Evolutionary conservation across 2,113 vertebrate genomes (phyloP).

Genomic region (Aptenodytes patagonicus): DNA sequence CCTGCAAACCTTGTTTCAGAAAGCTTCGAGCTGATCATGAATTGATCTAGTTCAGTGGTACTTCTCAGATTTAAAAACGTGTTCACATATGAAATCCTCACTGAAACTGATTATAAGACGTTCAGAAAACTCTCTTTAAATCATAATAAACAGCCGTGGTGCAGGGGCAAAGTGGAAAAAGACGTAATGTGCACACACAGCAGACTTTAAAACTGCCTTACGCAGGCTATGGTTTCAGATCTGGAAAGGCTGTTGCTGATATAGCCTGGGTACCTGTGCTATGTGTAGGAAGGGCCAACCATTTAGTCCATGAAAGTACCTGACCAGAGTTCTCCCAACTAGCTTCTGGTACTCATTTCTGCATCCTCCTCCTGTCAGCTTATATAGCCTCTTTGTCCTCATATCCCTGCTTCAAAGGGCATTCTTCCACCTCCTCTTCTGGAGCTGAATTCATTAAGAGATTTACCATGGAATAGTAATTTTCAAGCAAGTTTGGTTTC

Average conservation of each 20-base stretch:
- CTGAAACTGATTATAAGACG: not conserved
- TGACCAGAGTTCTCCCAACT: not conserved
- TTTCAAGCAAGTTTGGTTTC: not conserved
- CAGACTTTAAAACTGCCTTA: not conserved
- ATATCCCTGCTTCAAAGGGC: not conserved
- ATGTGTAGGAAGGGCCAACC: not conserved
- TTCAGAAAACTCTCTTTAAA: not conserved
- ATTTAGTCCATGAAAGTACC: not conserved
- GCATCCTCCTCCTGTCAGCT: not conserved
- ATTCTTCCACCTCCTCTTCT: not conserved
- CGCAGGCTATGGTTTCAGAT: not conserved
- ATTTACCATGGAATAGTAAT: not conserved
- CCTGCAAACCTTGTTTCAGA: not conserved
- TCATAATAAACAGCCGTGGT: not conserved
- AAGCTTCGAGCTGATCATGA: not conserved
- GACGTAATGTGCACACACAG: rapidly evolving
- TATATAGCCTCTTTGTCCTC: not conserved
- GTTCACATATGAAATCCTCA: not conserved
- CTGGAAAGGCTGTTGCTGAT: not conserved
- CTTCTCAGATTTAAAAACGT: not conserved
- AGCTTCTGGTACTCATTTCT: not conserved
- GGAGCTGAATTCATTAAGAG: not conserved
- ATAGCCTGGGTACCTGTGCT: not conserved
- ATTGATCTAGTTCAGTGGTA: not conserved
- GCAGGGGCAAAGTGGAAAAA: not conserved